Base-by-base conservation (phyloP, 2,888 invertebrate species). In the Norana najaformis region DNA sequence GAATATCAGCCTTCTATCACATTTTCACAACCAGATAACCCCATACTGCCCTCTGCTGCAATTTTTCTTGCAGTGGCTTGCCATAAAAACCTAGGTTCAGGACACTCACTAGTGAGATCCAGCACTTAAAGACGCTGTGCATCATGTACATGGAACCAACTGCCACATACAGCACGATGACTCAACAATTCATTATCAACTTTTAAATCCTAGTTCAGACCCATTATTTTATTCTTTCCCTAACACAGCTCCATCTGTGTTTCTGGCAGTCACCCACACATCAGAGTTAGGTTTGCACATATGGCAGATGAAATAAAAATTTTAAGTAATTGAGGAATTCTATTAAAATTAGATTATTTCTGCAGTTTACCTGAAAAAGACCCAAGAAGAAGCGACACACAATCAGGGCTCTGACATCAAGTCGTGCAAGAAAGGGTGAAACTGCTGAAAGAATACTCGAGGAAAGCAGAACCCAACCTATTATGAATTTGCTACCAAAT, bases 401-500 rank as follows among this genome's bases (percentile, higher is more conserved):
- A 6, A 89, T 82, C 85, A 89, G 39, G 6, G 85, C 83, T 36
- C 89, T 83, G 38, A 83, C 82, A 36, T 89, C 89, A 82, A 82
- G 23, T 35, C 89, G 89, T 82, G 91, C 90, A 20, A 90, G 83
- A 13, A 88, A 14, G 23, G 91, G 91, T 23, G 83, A 82, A 39
- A 89, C 83, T 34, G 90, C n/a, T 16, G 89, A 38, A 0, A 91
- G 90, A 38, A 91, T 39, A 36, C 90, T 88, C 30, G 90, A 83
- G 14, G 88, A 53, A 16, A 89, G 38, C 83, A 91, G 83, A 37
- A 83, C 69, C 37, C 41, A 41, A 3, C 89, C 91, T 30, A 91
- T 83, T 14, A 91, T 83, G 23, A 20, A 82, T 41, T 82, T 90
- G 14, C 89, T 88, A n/a, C 91, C 91, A 82, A 53, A 90, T 69